Conservation (phyloP, 2,888 invertebrate genomes). For the Trissoscelio sp. region DNA sequence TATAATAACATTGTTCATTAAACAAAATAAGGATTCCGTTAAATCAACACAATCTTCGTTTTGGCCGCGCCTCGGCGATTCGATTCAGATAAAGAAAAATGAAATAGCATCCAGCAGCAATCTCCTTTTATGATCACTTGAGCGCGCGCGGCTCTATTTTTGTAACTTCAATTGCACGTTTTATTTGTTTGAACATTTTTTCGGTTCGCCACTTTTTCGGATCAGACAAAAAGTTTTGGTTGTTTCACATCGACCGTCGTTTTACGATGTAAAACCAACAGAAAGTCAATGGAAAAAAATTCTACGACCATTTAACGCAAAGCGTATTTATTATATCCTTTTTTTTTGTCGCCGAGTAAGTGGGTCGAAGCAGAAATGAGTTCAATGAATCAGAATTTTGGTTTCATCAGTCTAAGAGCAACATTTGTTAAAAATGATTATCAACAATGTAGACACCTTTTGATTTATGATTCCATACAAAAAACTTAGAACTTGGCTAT, state of each 20-base stretch:
- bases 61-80: conserved; percentile 30
- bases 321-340: conserved; percentile 15
- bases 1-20: conserved; percentile 32
- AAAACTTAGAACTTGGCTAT: conserved; percentile 18
- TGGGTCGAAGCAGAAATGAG: conserved; percentile 27
- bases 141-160: conserved; percentile 20
- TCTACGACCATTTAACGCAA: conserved; percentile 3
- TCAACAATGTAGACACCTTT: conserved; percentile 8
- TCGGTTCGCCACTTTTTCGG: not conserved
- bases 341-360: conserved; percentile 16
- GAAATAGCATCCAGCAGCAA: conserved; percentile 31
- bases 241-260: conserved; percentile 11
- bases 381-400: conserved; percentile 4
- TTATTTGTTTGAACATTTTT: conserved; percentile 7
- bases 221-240: conserved; percentile 28
- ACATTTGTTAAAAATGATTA: conserved; percentile 14
- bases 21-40: conserved; percentile 52
- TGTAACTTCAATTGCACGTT: conserved; percentile 37
- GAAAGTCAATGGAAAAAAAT: conserved; percentile 30
- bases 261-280: conserved; percentile 28
- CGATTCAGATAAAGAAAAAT: conserved; percentile 47
- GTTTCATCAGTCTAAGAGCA: too few relatives aligned
- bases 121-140: conserved; percentile 30
- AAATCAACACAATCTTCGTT: conserved; percentile 38
- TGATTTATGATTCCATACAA: conserved; percentile 27